phyloP scores from a whole-genome alignment of 2,113 vertebrate genomes.

The Bos taurus region ARS-UCD2.0 NC_037352.1:28806001-28806500 shows the following conservation, averaged over 20 bases:
- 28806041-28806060: background rate
- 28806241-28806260: background rate
- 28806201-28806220: background rate
- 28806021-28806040: background rate
- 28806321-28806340: background rate
- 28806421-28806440: background rate
- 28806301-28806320: background rate
- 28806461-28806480: background rate
- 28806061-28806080: background rate
- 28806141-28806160: background rate
- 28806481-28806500: background rate
- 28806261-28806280: background rate
- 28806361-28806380: background rate
- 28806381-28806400: background rate
- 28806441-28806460: background rate
- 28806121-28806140: background rate
- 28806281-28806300: background rate
- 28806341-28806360: background rate
- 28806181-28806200: background rate
- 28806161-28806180: background rate
- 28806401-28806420: background rate
- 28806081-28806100: background rate
- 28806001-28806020: background rate
- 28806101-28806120: background rate
- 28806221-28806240: background rate